Evolutionary conservation across 2,888 invertebrate species (phyloP).

Genomic region (Dysmachus trigonus): DNA sequence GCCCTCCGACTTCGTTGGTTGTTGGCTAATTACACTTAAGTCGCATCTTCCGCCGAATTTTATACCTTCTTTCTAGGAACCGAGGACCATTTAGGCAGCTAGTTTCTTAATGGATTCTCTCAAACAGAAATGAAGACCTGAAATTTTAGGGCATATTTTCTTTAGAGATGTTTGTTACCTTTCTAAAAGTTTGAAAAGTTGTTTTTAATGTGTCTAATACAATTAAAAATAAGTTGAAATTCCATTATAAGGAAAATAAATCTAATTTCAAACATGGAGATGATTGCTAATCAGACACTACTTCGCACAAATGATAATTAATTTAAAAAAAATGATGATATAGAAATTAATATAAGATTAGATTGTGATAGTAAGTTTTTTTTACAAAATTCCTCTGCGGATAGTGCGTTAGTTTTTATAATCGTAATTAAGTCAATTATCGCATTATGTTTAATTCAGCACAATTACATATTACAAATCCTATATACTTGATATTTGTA

Average conservation of each 20-base stretch:
- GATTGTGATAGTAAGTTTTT: no score
- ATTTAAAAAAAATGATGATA: no score
- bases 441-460: no score
- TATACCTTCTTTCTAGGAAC: neutral
- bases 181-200: neutral
- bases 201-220: neutral
- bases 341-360: no score
- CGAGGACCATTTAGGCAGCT: neutral
- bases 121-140: neutral
- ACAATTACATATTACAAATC: no score
- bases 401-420: no score
- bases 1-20: neutral
- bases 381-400: no score
- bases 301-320: no score
- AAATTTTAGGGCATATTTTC: neutral
- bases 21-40: neutral
- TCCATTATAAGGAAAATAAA: neutral
- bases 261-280: neutral
- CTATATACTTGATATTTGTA: no score
- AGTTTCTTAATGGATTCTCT: neutral
- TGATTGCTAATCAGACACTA: no score
- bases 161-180: neutral
- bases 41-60: neutral
- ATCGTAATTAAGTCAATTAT: no score
- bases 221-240: neutral